Base-by-base conservation (phyloP, 2,113 vertebrate species). In the Platysternon megacephalum region DNA sequence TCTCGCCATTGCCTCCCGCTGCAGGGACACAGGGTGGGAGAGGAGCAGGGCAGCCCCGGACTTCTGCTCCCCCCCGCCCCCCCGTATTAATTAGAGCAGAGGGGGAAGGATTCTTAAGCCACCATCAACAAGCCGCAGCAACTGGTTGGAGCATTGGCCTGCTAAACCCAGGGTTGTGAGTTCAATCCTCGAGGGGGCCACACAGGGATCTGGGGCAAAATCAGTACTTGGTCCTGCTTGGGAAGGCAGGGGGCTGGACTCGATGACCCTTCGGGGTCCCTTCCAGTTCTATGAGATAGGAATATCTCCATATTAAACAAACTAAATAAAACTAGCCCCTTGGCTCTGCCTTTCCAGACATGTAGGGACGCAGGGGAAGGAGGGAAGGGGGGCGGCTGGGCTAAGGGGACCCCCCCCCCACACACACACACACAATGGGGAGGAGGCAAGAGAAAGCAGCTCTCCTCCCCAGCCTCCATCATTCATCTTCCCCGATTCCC, bases 401-500 rank as follows among this genome's bases (percentile, higher is more conserved):
- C n/a, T 9, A 58, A n/a, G 48, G 5, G 44, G 46, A 32, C 22
- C 5, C 21, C 44, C 79, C 56, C 49, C 49, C 7, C 3, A n/a
- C n/a, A n/a, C n/a, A n/a, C n/a, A n/a, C n/a, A n/a, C n/a, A n/a
- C n/a, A 58, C 52, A 44, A 52, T 3, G 85, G 94, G 82, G 76
- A 39, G 82, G 58, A 12, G 82, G 88, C 87, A 78, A 88, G 84
- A 89, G 80, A 78, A 4, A 42, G 85, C 39, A 22, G 56, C 39
- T 7, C 29, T 76, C 79, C 79, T n/a, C 87, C 93, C 35, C 72
- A 29, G 79, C 86, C 95, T 85, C 89, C 89, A 94, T 97, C 97
- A 95, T 93, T 97, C 97, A 96, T 97, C 95, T 96, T 93, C 78
- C 90, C 87, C 39, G 88, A 84, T 95, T 86, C 95, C 92, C 65